These are phyloP conservation scores for Brachyhypopomus gauderio DNA, from an alignment of 2,113 vertebrate species.

Conservation along the genomic window DNA sequence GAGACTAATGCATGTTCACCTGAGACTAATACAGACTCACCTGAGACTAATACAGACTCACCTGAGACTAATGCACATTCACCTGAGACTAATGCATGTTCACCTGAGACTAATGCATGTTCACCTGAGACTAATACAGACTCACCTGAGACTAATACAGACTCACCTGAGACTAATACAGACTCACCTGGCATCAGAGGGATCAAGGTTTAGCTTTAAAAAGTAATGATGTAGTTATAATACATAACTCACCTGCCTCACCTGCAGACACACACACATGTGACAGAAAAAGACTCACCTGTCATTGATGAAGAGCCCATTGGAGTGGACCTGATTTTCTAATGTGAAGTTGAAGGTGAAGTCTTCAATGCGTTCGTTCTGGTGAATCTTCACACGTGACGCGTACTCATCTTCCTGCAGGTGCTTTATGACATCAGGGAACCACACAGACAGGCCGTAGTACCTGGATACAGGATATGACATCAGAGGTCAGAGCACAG, in stretches of 20 bases:
- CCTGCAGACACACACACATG: no score
- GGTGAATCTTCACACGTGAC: constrained; percentile 81
- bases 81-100: no score
- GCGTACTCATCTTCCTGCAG: constrained; percentile 92
- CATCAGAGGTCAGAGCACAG: not conserved
- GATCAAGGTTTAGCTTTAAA: not conserved
- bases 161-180: not conserved
- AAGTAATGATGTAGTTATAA: no score
- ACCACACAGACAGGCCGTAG: constrained; percentile 97
- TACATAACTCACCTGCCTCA: no score
- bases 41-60: no score
- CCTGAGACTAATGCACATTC: no score
- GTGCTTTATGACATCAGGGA: constrained; percentile 97
- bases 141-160: no score
- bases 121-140: no score
- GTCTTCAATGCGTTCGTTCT: constrained; percentile 80
- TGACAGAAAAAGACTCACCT: constrained; percentile 70
- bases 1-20: no score
- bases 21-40: no score
- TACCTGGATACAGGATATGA: constrained; percentile 77
- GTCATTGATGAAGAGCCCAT: constrained; percentile 89
- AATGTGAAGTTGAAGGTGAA: constrained; percentile 95
- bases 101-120: no score
- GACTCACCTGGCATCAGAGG: not conserved
- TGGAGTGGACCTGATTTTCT: constrained; percentile 94